Percentiles rank a stretch among this genome's conserved stretches.
These are phyloP conservation scores for Aythya baeri DNA, from an alignment of 2,113 vertebrate species.

Conservation along the genomic window DNA sequence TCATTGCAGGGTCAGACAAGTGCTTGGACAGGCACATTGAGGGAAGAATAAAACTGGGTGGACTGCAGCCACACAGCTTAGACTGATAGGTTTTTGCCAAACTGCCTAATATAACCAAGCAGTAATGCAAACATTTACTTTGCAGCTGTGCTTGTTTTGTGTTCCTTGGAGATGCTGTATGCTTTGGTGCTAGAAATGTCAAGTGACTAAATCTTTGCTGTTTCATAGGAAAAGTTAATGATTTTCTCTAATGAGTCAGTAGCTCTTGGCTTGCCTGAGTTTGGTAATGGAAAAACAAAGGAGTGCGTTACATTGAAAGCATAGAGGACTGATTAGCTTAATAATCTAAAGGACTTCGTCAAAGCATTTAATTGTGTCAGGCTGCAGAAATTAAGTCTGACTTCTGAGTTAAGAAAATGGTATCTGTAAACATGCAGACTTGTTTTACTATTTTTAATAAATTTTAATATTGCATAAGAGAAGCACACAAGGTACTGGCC, in stretches of 20 bases:
- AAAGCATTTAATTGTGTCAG: background rate
- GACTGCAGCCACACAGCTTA: background rate
- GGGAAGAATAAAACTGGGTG: background rate
- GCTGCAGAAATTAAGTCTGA: background rate
- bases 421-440: background rate
- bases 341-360: background rate
- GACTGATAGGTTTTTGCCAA: background rate
- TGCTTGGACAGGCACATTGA: background rate
- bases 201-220: constrained; percentile 64
- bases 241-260: constrained; percentile 63
- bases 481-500: too few relatives aligned
- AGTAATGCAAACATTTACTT: background rate
- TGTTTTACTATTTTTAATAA: background rate
- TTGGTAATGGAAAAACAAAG: constrained; percentile 43
- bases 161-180: constrained; percentile 29
- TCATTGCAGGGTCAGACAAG: background rate
- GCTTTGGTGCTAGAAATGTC: constrained; percentile 59
- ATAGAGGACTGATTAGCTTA: background rate
- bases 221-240: constrained; percentile 50
- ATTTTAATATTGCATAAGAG: background rate
- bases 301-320: constrained; percentile 4
- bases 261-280: constrained; percentile 50
- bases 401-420: background rate
- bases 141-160: constrained; percentile 16
- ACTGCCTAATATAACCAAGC: background rate